A percentile compares a stretch with the other conserved stretches of the same genome.
These are phyloP conservation scores for Sigmodon hispidus DNA, from an alignment of 2,113 vertebrate species.

Conservation along the genomic window DNA sequence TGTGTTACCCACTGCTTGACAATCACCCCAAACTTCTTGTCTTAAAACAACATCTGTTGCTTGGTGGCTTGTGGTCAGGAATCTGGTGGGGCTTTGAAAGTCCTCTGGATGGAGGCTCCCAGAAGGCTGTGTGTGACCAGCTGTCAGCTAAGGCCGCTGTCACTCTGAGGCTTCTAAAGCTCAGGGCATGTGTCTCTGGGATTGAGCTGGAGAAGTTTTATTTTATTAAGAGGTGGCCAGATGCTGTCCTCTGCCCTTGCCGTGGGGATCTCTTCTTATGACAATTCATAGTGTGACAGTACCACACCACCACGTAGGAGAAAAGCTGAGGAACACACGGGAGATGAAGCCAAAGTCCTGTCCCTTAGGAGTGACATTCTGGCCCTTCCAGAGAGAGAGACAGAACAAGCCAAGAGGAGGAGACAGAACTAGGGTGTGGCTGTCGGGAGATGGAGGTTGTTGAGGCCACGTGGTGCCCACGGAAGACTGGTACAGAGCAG, in stretches of 20 bases:
- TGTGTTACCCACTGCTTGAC: neutral
- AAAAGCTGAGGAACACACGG: neutral
- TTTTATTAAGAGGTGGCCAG: neutral
- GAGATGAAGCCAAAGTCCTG: neutral
- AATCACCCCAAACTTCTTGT: neutral
- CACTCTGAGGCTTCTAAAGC: neutral
- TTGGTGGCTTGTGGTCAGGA: neutral
- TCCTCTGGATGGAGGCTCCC: neutral
- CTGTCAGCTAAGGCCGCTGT: neutral
- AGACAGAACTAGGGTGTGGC: neutral
- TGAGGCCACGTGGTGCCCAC: neutral
- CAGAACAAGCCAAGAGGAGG: neutral
- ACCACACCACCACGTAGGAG: neutral
- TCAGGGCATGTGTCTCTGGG: accelerated
- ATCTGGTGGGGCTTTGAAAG: too few species aligned
- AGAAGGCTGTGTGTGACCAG: neutral
- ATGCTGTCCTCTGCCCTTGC: neutral
- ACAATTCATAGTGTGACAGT: neutral
- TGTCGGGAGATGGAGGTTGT: neutral
- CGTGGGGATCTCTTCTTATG: neutral
- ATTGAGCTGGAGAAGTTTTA: neutral
- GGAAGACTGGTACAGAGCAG: neutral
- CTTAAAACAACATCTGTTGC: neutral
- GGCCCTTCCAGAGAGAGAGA: neutral
- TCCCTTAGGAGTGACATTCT: too few species aligned